Conservation (phyloP, 2,888 invertebrate genomes). For the Drosophila prostipennis region DNA sequence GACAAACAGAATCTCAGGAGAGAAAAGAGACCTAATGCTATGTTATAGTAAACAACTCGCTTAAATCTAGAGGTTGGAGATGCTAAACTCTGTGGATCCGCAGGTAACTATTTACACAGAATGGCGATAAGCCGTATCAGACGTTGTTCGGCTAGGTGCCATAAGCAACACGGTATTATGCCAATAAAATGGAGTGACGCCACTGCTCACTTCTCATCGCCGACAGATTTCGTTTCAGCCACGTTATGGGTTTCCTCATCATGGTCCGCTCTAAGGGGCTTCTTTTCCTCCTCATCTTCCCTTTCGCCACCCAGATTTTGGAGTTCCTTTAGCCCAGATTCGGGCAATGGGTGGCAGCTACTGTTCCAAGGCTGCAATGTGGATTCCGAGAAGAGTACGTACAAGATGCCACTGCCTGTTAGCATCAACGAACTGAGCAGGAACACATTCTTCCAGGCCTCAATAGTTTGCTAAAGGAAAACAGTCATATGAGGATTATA, state of each 20-base stretch:
- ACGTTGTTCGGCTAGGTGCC: constrained; percentile 26
- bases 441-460: constrained; percentile 87
- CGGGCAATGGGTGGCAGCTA: constrained; percentile 31
- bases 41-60: constrained; percentile 23
- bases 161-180: constrained; percentile 61
- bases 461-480: constrained; percentile 85
- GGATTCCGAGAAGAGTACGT: constrained; percentile 86
- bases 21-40: constrained; percentile 16
- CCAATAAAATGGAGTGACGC: constrained; percentile 54
- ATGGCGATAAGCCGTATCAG: constrained; percentile 47
- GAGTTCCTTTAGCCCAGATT: constrained; percentile 75
- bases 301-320: constrained; percentile 49
- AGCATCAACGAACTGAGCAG: constrained; percentile 85
- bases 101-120: constrained; percentile 40
- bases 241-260: constrained; percentile 15
- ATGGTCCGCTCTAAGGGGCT: constrained; percentile 44
- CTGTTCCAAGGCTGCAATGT: constrained; percentile 87
- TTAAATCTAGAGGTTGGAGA: constrained; percentile 40
- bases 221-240: constrained; percentile 18
- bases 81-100: constrained; percentile 29
- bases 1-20: constrained; percentile 14
- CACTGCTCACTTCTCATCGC: constrained; percentile 36
- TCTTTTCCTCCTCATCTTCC: constrained; percentile 52
- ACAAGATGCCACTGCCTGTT: constrained; percentile 85
- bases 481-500: not conserved